A percentile compares a stretch with the other conserved stretches of the same genome.
phyloP scores from a whole-genome alignment of 1,140 invertebrate species.

The Yoshiicerus persimilis region DNA sequence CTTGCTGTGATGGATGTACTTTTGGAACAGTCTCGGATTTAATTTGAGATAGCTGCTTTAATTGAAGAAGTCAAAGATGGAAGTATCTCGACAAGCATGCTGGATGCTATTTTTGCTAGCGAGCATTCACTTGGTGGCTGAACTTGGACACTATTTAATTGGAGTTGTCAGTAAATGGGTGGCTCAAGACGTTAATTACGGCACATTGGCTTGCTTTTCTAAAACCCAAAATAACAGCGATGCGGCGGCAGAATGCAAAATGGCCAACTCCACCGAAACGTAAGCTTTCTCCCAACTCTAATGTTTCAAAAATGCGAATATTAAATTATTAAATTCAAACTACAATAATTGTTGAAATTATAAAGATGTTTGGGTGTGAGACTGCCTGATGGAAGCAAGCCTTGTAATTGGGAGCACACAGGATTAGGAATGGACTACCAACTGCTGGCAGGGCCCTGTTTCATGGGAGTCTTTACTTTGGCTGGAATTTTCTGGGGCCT shows the following conservation, averaged over 20 bases:
- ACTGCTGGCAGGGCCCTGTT: slow-evolving; percentile 81
- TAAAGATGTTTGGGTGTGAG: background rate
- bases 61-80: background rate
- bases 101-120: slow-evolving; percentile 64
- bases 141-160: slow-evolving; percentile 82
- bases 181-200: slow-evolving; percentile 80
- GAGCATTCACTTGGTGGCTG: slow-evolving; percentile 78
- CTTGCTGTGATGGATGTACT: no score
- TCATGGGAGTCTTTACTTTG: slow-evolving; percentile 86
- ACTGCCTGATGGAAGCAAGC: slow-evolving; percentile 61
- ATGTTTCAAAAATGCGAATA: background rate
- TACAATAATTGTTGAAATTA: background rate
- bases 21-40: no score
- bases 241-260: slow-evolving; percentile 62
- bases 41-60: no score
- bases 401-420: slow-evolving; percentile 88
- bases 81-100: background rate
- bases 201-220: slow-evolving; percentile 80
- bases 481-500: slow-evolving; percentile 83
- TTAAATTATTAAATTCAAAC: background rate
- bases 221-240: slow-evolving; percentile 64
- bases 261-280: slow-evolving; percentile 64
- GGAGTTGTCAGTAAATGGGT: slow-evolving; percentile 82
- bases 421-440: slow-evolving; percentile 89
- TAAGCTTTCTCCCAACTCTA: slow-evolving; percentile 53